phyloP scores from a whole-genome alignment of 2,113 vertebrate genomes.

The Microcebus jonahi region DNA sequence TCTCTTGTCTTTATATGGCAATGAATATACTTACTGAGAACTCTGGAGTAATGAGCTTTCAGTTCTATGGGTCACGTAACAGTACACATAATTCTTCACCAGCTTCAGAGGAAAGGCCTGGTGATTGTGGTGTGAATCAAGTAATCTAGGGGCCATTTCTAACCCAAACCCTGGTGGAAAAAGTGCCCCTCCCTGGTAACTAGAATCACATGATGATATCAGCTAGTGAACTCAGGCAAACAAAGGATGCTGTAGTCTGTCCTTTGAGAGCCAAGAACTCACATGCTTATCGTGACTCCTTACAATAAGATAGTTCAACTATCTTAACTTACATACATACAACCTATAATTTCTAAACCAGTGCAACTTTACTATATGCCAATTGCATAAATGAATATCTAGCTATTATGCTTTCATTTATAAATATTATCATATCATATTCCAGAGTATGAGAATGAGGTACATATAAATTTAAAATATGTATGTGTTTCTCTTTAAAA shows the following conservation, averaged over 20 bases:
- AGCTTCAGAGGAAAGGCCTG: neutral
- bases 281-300: neutral
- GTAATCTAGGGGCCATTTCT: neutral
- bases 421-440: neutral
- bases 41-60: neutral
- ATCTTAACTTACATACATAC: neutral
- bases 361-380: neutral
- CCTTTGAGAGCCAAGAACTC: neutral
- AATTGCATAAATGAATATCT: neutral
- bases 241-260: neutral
- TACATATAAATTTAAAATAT: neutral
- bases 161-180: neutral
- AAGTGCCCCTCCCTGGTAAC: fast-evolving
- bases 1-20: neutral
- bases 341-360: neutral
- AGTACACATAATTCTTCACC: neutral
- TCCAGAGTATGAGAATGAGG: neutral
- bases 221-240: neutral
- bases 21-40: neutral
- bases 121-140: neutral
- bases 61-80: neutral
- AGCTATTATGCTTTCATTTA: neutral
- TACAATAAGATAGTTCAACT: neutral
- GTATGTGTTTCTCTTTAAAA: neutral
- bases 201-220: neutral